Evolutionary conservation across 2,113 vertebrate species (phyloP), one percentile per base, ranked within the genome.

Genomic region (Heterocephalus glaber): DNA sequence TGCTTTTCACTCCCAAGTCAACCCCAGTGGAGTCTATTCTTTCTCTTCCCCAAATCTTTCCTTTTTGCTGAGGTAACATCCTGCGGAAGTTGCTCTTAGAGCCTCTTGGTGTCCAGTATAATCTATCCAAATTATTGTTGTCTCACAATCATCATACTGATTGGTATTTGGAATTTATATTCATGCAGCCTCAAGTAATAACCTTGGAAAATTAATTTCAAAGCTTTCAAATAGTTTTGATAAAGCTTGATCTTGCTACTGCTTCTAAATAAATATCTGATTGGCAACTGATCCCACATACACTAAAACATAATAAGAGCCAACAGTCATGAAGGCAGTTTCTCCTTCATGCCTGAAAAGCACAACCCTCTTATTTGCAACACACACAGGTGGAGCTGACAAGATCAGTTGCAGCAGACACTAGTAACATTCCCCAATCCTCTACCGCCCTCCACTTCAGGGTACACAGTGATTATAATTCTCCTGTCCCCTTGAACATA

Each of bases 151-250:
- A 88, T 82, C 86, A 79, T 35, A 61, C 20, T 86, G 60, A 47
- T 47, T 94, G 81, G 47, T 94, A 88, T 85, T 85, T 90, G 82
- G 38, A 91, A 94, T 81, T 91, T 54, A 66, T 58, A 92, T 38
- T 79, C n/a, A 84, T 76, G 35, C 17, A 68, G n/a, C 38, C 58
- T 95, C 74, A 63, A 65, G 76, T 89, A 95, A 92, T 49, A 93
- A 33, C 56, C 61, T 92, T 93, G 52, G 72, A 66, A 70, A 65
- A 70, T 95, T 94, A 94, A 86, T 63, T 91, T 65, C 77, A 81
- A 95, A 76, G 35, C n/a, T 90, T 95, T 84, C 74, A 87, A 96
- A 84, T n/a, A 96, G 88, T 41, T 95, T 94, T 95, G 70, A 92
- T 80, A 38, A 96, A 93, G 60, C 85, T 7, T 26, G 5, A 86